Evolutionary conservation across 2,113 vertebrate genomes (phyloP), one percentile per base, ranked within the genome.

Genomic region (Podocnemis expansa): DNA sequence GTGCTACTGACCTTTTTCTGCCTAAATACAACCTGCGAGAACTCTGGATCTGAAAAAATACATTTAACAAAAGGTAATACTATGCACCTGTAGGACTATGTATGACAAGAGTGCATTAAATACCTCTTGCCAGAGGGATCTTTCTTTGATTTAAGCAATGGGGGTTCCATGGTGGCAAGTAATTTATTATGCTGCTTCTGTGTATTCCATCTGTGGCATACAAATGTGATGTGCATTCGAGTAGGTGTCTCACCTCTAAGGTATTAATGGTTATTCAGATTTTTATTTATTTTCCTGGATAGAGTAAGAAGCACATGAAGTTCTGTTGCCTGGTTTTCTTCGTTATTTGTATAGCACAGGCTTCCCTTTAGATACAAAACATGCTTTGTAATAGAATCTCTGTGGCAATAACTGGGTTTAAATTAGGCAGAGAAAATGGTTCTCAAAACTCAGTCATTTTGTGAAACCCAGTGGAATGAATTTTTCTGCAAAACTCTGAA

Each of bases 401-500:
- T 70, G 8, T 5, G n/a, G 43, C 34, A 63, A 58, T 21, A 82
- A 45, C 31, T 1, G 54, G 47, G 10, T 70, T 56, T 47, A 31
- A 76, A 78, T 83, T n/a, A 29, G 1, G 9, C 10, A 54, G 41
- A n/a, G 84, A 11, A 86, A 10, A 78, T 16, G 34, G 90, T 87
- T 47, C 47, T 7, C 34, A 1, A 16, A 52, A 38, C 22, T 87
- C 34, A 2, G 6, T 10, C 2, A 0, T 22, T 0, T 38, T 92
- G 89, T 60, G 89, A 60, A 85, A 89, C 1, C 2, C 60, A 14
- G 0, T 0, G 2, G 17, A 52, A 1, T 0, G 0, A 0, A 0
- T 34, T 63, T 1, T 60, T 60, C 19, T 12, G 67, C 12, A 47
- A 21, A 67, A 38, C 83, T 24, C 47, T 0, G 8, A n/a, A 55